These are phyloP conservation scores for Lynx canadensis DNA, from an alignment of 2,113 vertebrate genomes.

Conservation along the genomic window DNA sequence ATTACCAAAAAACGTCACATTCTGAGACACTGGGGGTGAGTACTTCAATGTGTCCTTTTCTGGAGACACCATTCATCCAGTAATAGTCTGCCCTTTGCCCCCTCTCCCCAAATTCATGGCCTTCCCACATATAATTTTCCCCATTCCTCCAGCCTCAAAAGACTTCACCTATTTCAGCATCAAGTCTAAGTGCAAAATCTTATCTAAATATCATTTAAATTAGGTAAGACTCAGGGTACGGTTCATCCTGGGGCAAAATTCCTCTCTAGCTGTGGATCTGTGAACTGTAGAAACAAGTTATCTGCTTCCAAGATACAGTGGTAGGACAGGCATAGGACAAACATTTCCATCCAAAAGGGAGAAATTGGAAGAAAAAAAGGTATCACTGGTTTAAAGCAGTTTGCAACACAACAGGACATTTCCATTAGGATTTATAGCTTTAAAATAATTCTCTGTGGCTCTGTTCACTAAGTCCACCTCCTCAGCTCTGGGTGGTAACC, in stretches of 20 bases:
- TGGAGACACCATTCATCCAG: not conserved
- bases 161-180: not conserved
- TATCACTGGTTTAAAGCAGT: not conserved
- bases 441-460: not conserved
- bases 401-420: not conserved
- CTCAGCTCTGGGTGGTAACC: not conserved
- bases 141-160: not conserved
- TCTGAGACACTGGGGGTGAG: not conserved
- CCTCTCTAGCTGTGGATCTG: not conserved
- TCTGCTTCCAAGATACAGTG: not conserved
- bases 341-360: not conserved
- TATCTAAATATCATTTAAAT: not conserved
- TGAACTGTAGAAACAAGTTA: conserved; percentile 6
- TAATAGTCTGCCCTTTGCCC: not conserved
- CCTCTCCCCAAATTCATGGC: not conserved
- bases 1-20: not conserved
- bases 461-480: not conserved
- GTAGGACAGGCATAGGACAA: not conserved
- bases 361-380: not conserved
- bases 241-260: not conserved
- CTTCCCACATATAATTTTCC: not conserved
- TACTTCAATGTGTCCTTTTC: not conserved
- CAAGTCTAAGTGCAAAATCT: not conserved
- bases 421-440: not conserved
- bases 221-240: not conserved